Percentiles rank a stretch among this genome's conserved stretches.
phyloP scores from a whole-genome alignment of 2,797 vertebrate genomes.

The Sus cebifrons region DNA sequence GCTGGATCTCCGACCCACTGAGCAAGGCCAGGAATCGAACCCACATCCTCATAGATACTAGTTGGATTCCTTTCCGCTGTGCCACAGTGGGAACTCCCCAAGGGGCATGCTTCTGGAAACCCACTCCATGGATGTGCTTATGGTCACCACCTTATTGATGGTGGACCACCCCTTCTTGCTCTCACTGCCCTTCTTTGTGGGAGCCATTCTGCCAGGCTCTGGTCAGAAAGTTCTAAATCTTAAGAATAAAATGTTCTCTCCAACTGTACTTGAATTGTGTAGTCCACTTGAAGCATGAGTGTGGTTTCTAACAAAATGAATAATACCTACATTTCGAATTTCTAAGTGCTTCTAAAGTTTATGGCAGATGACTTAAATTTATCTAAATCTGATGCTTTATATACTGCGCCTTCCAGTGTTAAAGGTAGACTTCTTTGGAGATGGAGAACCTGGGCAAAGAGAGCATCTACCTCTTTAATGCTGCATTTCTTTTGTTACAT shows the following conservation, averaged over 20 bases:
- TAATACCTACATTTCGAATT: constrained; percentile 8
- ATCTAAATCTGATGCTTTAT: constrained; percentile 31
- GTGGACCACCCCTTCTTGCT: too few relatives aligned
- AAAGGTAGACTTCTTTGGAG: background rate
- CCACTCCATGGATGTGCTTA: too few relatives aligned
- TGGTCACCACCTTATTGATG: too few relatives aligned
- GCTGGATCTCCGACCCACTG: too few relatives aligned
- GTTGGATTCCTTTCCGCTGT: too few relatives aligned
- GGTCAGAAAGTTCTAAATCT: background rate
- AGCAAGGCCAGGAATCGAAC: too few relatives aligned
- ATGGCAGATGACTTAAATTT: background rate
- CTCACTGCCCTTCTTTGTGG: too few relatives aligned
- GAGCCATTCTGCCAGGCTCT: too few relatives aligned
- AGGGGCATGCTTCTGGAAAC: too few relatives aligned
- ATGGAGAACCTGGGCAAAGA: background rate
- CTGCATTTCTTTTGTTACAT: background rate
- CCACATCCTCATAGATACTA: too few relatives aligned
- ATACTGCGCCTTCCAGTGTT: background rate
- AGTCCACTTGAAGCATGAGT: background rate
- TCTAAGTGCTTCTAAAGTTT: constrained; percentile 45
- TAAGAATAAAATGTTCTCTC: constrained; percentile 40
- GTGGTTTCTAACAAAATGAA: background rate
- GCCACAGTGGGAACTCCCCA: too few relatives aligned
- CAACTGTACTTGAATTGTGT: constrained; percentile 6
- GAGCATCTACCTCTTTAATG: background rate